These are phyloP conservation scores for Rhagoletis zephyria DNA, from an alignment of 1,140 invertebrate genomes.

Conservation along the genomic window DNA sequence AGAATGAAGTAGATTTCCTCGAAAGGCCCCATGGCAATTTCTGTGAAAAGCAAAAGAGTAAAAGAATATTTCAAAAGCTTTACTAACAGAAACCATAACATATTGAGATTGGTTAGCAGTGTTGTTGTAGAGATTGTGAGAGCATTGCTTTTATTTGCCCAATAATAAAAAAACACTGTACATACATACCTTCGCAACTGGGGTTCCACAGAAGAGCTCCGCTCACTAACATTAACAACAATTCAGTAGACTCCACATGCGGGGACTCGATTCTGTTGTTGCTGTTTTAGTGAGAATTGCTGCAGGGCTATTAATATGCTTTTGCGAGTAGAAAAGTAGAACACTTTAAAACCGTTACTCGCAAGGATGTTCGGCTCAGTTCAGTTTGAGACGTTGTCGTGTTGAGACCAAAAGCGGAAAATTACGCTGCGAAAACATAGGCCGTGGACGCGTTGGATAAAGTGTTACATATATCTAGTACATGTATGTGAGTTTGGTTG, in stretches of 20 bases:
- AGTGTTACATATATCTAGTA: slow-evolving; percentile 1
- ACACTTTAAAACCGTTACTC: slow-evolving; percentile 26
- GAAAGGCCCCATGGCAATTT: too few relatives aligned
- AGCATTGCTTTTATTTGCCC: neutral
- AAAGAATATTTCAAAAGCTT: neutral
- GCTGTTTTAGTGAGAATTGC: neutral
- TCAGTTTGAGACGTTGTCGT: slow-evolving; percentile 46
- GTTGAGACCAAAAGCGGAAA: slow-evolving; percentile 37
- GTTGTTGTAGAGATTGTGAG: neutral
- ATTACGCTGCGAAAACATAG: slow-evolving; percentile 1
- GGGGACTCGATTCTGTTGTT: neutral
- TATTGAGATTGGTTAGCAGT: neutral
- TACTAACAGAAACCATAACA: neutral
- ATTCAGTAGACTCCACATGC: neutral
- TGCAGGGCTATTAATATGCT: neutral
- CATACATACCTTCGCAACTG: neutral
- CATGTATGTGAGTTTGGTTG: neutral
- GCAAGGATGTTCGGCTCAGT: slow-evolving; percentile 39
- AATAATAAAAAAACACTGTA: neutral
- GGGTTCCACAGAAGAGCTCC: neutral
- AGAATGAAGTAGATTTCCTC: too few relatives aligned
- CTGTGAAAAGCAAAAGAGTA: neutral
- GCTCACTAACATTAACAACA: neutral
- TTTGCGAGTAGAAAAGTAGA: slow-evolving; percentile 13
- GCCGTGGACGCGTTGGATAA: slow-evolving; percentile 4